Evolutionary conservation across 2,113 vertebrate genomes (phyloP).

Genomic region (Neofelis nebulosa): DNA sequence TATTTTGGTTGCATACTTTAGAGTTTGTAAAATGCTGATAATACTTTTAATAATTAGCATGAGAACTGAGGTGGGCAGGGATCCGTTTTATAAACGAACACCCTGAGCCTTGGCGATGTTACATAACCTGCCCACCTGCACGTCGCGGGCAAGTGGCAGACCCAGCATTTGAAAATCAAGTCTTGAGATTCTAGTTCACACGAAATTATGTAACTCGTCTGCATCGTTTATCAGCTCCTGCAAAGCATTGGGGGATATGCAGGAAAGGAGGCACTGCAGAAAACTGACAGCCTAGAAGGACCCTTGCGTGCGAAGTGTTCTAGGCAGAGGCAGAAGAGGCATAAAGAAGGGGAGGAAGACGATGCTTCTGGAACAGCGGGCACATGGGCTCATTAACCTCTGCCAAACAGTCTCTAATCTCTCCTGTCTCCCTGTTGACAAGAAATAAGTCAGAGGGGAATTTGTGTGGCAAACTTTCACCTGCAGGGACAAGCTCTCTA

Average conservation of each 20-base stretch:
- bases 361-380: not conserved
- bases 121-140: not conserved
- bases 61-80: not conserved
- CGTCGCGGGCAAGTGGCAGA: not conserved
- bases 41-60: not conserved
- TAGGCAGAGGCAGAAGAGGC: not conserved
- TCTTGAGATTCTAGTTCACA: not conserved
- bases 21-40: not conserved
- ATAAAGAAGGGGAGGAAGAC: slow-evolving; percentile 14
- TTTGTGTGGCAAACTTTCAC: slow-evolving; percentile 8
- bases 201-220: not conserved
- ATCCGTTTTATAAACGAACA: not conserved
- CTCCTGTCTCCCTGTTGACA: slow-evolving; percentile 17
- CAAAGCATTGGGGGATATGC: slow-evolving; percentile 28
- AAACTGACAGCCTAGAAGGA: slow-evolving; percentile 33
- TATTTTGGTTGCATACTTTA: not conserved
- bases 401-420: slow-evolving; percentile 9
- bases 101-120: rapidly evolving
- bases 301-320: not conserved
- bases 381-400: slow-evolving; percentile 52
- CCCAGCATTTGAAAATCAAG: not conserved
- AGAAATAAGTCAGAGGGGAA: slow-evolving; percentile 59
- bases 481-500: not conserved
- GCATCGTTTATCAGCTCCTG: slow-evolving; percentile 44
- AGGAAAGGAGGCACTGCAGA: slow-evolving; percentile 9